These are phyloP conservation scores for Drosophila quasianomalipes DNA, from an alignment of 2,888 invertebrate species.

Conservation along the genomic window DNA sequence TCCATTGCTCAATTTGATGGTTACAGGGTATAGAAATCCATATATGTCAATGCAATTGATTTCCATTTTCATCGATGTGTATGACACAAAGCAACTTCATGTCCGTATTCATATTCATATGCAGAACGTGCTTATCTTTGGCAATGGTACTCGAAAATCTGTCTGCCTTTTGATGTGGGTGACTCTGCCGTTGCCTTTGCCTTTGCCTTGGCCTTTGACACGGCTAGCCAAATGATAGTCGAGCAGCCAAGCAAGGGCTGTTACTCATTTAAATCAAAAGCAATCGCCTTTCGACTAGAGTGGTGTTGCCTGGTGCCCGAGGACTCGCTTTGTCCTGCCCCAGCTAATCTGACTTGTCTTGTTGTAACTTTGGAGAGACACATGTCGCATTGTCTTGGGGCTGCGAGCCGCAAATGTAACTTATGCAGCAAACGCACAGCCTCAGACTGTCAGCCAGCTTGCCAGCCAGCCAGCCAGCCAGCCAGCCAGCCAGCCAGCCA, in stretches of 20 bases:
- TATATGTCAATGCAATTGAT: constrained; percentile 44
- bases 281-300: constrained; percentile 48
- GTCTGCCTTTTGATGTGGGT: constrained; percentile 54
- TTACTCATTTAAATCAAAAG: constrained; percentile 71
- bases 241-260: constrained; percentile 23
- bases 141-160: constrained; percentile 33
- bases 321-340: constrained; percentile 33
- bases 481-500: background rate
- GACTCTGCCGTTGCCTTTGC: constrained; percentile 1
- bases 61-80: constrained; percentile 55
- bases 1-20: background rate
- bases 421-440: constrained; percentile 15
- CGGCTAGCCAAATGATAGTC: background rate
- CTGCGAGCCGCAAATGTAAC: constrained; percentile 51
- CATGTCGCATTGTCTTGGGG: constrained; percentile 54
- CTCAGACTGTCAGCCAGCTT: constrained; percentile 8
- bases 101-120: constrained; percentile 67
- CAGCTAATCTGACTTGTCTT: constrained; percentile 71
- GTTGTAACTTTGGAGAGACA: constrained; percentile 49
- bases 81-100: constrained; percentile 3
- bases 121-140: constrained; percentile 48
- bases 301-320: constrained; percentile 13
- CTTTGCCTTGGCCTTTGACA: background rate
- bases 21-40: constrained; percentile 8
- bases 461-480: background rate